Conservation (phyloP, 2,888 invertebrate genomes). For the Onthophagus sagittarius region DNA sequence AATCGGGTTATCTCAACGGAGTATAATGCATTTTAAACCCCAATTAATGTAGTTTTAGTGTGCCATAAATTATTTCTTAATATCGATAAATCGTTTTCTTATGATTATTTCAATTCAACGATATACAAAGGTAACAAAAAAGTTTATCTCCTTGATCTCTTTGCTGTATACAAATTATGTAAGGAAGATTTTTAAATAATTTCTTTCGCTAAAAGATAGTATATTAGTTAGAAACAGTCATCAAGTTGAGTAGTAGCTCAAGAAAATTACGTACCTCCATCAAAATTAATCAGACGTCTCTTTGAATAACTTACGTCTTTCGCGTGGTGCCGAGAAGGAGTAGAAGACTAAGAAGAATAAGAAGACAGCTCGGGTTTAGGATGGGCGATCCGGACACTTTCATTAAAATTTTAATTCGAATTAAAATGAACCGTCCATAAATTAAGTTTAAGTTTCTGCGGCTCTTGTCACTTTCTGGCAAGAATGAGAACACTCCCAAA, state of each 20-base stretch:
- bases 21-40: too few species aligned
- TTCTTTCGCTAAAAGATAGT: too few species aligned
- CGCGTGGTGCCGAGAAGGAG: neutral
- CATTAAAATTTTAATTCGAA: neutral
- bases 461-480: neutral
- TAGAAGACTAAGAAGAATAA: neutral
- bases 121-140: too few species aligned
- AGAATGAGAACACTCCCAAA: neutral
- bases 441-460: neutral
- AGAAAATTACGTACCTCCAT: neutral
- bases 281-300: neutral
- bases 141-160: too few species aligned
- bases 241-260: neutral
- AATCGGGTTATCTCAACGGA: too few species aligned
- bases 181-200: too few species aligned
- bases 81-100: too few species aligned
- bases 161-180: too few species aligned
- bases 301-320: neutral
- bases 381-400: neutral
- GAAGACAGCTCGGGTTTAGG: neutral
- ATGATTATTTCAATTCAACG: too few species aligned
- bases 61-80: too few species aligned
- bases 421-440: neutral
- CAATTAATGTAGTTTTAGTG: too few species aligned
- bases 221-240: too few species aligned